Evolutionary conservation across 2,888 invertebrate species (phyloP).

Genomic region (Acrobasis consociella): DNA sequence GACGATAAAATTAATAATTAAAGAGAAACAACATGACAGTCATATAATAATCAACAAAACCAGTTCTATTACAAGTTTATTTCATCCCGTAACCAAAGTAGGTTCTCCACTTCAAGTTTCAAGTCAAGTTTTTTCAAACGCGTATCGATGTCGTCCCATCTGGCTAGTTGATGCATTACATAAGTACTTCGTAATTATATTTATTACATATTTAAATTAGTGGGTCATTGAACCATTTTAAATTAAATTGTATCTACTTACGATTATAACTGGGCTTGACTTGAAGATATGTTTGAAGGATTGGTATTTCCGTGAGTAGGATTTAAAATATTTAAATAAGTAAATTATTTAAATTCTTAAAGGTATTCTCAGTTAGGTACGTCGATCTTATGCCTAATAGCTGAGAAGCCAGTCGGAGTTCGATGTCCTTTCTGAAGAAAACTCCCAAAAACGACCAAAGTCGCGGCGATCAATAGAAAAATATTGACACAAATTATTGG

Average conservation of each 20-base stretch:
- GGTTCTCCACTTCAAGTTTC: not conserved
- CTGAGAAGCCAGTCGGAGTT: too few relatives aligned
- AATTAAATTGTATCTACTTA: slow-evolving; percentile 2
- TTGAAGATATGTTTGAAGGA: not conserved
- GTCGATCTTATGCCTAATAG: too few relatives aligned
- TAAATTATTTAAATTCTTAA: too few relatives aligned
- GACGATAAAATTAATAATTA: too few relatives aligned
- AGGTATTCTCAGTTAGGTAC: too few relatives aligned
- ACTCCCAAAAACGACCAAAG: too few relatives aligned
- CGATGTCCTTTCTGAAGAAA: too few relatives aligned
- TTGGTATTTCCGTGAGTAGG: not conserved
- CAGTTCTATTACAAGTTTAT: not conserved
- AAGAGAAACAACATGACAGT: too few relatives aligned
- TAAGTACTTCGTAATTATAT: slow-evolving; percentile 15
- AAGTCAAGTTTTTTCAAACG: slow-evolving; percentile 6
- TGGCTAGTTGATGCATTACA: slow-evolving; percentile 2
- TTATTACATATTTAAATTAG: slow-evolving; percentile 14
- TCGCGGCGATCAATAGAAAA: too few relatives aligned
- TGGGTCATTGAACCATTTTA: slow-evolving; percentile 4
- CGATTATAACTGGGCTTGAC: not conserved
- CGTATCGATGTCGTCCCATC: slow-evolving; percentile 12
- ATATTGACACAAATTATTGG: too few relatives aligned
- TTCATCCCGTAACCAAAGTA: not conserved
- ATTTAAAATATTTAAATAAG: not conserved
- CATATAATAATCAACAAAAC: too few relatives aligned